Evolutionary conservation across 2,797 vertebrate genomes (phyloP).

Genomic region (Lagothrix lagotricha): DNA sequence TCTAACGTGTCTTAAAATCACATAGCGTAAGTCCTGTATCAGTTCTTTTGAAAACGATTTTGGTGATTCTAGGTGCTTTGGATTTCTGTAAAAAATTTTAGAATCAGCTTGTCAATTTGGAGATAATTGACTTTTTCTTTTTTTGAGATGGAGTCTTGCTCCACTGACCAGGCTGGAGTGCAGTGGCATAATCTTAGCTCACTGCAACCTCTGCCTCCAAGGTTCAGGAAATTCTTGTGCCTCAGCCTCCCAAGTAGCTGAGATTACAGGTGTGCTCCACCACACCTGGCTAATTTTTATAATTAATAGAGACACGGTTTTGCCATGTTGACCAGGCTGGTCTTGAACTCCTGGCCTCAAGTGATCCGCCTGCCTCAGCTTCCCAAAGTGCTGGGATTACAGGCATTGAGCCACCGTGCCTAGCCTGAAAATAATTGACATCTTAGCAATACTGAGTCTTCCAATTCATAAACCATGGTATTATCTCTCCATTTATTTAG

Average conservation of each 20-base stretch:
- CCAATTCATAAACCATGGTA: not conserved
- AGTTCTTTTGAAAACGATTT: not conserved
- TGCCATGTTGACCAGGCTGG: not conserved
- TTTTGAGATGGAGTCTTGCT: no score
- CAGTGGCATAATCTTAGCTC: no score
- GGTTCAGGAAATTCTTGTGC: no score
- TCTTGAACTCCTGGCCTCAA: not conserved
- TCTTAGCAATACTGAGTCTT: not conserved
- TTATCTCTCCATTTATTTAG: not conserved
- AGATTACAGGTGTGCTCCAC: no score
- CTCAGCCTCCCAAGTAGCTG: no score
- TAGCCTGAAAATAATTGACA: not conserved
- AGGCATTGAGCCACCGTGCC: not conserved
- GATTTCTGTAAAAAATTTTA: not conserved
- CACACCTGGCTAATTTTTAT: no score
- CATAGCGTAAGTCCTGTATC: not conserved
- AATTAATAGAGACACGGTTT: not conserved
- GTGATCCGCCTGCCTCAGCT: not conserved
- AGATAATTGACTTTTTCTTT: not conserved
- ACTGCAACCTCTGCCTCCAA: no score
- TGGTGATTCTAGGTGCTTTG: not conserved
- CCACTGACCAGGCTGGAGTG: no score
- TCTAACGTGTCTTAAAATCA: not conserved
- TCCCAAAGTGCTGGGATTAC: not conserved
- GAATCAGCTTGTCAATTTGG: not conserved